These are phyloP conservation scores for Euphonia xanthogaster DNA, from an alignment of 2,797 vertebrate genomes.

Conservation along the genomic window DNA sequence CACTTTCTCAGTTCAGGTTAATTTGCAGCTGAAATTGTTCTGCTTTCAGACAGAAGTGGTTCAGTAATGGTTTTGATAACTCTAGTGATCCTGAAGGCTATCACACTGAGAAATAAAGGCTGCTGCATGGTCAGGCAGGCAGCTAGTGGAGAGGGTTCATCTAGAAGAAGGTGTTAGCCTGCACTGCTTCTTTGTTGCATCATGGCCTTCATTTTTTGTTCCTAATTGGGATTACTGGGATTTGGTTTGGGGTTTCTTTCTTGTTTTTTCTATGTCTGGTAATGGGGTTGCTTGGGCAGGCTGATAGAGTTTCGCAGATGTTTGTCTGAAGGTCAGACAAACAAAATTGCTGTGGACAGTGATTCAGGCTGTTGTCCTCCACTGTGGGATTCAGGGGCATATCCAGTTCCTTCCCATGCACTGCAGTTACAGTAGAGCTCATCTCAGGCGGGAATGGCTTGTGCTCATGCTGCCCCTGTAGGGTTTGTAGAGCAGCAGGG, in stretches of 20 bases:
- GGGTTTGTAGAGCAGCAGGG: not conserved
- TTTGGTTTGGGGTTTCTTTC: not conserved
- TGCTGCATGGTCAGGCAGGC: not conserved
- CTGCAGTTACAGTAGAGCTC: accelerated
- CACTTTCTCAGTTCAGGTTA: not conserved
- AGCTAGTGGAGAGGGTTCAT: not conserved
- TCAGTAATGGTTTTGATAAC: not conserved
- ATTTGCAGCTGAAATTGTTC: not conserved
- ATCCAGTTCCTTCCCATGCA: accelerated
- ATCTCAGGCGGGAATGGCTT: not conserved
- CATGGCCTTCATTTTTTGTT: not conserved
- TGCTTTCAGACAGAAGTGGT: not conserved
- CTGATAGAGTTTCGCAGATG: not conserved
- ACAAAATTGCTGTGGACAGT: not conserved
- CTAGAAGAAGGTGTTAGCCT: not conserved
- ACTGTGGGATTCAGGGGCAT: not conserved
- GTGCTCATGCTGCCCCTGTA: not conserved
- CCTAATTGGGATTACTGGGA: not conserved
- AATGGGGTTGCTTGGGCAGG: not conserved
- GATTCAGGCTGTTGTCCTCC: not conserved
- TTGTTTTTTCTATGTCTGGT: not conserved
- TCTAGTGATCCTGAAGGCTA: not conserved
- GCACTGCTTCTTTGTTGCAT: not conserved
- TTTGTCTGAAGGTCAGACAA: not conserved
- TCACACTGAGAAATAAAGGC: not conserved